Base-by-base conservation (phyloP, 1,140 invertebrate species). In the Aphaenogaster ashmeadi region DNA sequence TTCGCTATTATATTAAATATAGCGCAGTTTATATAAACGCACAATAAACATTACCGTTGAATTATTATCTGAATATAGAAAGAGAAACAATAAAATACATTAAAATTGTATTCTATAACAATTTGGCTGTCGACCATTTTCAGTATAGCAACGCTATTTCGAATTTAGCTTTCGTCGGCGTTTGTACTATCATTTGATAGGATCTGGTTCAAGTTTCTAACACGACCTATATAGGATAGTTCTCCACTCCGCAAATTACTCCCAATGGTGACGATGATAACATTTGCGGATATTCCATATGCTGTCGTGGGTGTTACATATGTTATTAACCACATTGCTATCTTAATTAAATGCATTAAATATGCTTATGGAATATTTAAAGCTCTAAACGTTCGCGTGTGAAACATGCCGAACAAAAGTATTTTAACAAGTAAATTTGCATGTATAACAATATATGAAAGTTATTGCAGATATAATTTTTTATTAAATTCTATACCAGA, bases 191-290 rank as follows among this genome's bases (percentile, higher is more conserved):
- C 41, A 74, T 74, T 62, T 50, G 69, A 81, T 81, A 56, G 79
- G 50, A 84, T 84, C 54, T 62, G 54, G 69, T 60, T 84, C 80
- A 84, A 84, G 80, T 84, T 84, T 84, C 69, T 75, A 83, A 84
- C 69, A 60, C 44, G 52, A 44, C 33, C 64, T 75, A 62, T 84
- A 60, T 41, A 41, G 66, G 64, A 71, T 50, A 71, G 69, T 62
- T 83, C 80, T 83, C 80, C 27, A 47, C 66, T 83, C 52, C 79
- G 80, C 80, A 84, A 84, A 84, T 84, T 84, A 75, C 54, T 84
- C 80, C 80, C 80, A 74, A 74, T 74, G 69, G 80, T 84, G 80
- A 84, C 69, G 54, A 60, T 54, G 54, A 84, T 74, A 83, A 83
- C 80, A 60, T 74, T 84, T 47, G 69, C 80, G 69, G 80, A 83